Percentiles rank a stretch among this genome's conserved stretches.
Evolutionary conservation across 2,888 invertebrate species (phyloP).

Genomic region (Glyphotaelius pellucidus): DNA sequence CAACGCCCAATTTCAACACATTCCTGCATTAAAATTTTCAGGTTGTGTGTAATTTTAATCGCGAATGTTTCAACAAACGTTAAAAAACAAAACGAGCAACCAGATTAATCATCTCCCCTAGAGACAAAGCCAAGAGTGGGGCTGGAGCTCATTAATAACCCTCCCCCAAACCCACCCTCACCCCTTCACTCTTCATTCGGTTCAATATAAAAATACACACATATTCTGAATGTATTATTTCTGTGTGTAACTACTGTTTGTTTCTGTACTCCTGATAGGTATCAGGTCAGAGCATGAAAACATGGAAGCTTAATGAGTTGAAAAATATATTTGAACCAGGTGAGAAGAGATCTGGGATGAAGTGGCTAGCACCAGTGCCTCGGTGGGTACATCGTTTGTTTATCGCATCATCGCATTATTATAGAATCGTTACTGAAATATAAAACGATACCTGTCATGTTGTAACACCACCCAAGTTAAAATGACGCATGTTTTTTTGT

Average conservation of each 20-base stretch:
- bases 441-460: neutral
- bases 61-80: conserved; percentile 65
- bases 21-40: conserved; percentile 44
- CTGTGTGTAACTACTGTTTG: conserved; percentile 17
- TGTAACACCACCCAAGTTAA: neutral
- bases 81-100: conserved; percentile 65
- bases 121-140: conserved; percentile 63
- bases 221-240: conserved; percentile 35
- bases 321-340: conserved; percentile 3
- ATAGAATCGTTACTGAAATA: neutral
- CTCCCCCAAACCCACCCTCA: conserved; percentile 18
- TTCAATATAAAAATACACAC: conserved; percentile 57
- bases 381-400: neutral
- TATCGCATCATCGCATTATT: neutral
- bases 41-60: conserved; percentile 62
- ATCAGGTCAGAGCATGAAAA: conserved; percentile 29
- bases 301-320: conserved; percentile 40
- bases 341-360: neutral
- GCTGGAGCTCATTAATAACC: conserved; percentile 65
- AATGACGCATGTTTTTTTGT: no score
- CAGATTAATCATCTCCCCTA: conserved; percentile 66
- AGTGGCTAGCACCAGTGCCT: neutral
- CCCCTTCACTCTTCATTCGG: conserved; percentile 49
- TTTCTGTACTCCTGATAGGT: neutral
- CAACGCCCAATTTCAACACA: conserved; percentile 13